Conservation (phyloP, 2,113 vertebrate species). For the Notechis scutatus region DNA sequence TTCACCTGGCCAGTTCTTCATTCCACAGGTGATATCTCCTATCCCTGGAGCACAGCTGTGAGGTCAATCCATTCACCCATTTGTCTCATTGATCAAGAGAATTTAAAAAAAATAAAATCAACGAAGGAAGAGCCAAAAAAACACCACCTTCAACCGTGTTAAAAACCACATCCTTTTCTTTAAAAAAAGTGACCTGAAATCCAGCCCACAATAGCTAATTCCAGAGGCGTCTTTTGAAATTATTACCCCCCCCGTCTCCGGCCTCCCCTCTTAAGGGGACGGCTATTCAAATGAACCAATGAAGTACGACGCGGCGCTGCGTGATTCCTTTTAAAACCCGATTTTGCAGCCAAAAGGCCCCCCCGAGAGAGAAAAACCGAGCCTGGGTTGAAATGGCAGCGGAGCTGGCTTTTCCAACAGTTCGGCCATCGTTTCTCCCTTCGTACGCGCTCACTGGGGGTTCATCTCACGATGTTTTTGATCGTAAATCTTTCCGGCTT, state of each 20-base stretch:
- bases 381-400: not conserved
- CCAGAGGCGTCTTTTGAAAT: not conserved
- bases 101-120: not conserved
- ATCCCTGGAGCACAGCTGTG: constrained; percentile 22
- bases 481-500: constrained; percentile 53
- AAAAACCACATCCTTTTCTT: not conserved
- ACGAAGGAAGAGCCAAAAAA: constrained; percentile 1
- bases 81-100: constrained; percentile 8
- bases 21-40: not conserved
- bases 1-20: constrained; percentile 47
- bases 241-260: not conserved
- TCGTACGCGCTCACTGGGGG: constrained; percentile 30
- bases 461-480: constrained; percentile 54
- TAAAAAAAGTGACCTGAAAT: not conserved
- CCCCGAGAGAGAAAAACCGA: not conserved
- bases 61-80: not conserved
- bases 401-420: too few species aligned
- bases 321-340: not conserved
- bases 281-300: not conserved
- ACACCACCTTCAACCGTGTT: not conserved
- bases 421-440: constrained; percentile 32
- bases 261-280: not conserved
- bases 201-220: not conserved
- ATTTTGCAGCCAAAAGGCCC: not conserved
- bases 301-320: not conserved